phyloP scores from a whole-genome alignment of 2,888 invertebrate genomes.

The Andricus curvator region DNA sequence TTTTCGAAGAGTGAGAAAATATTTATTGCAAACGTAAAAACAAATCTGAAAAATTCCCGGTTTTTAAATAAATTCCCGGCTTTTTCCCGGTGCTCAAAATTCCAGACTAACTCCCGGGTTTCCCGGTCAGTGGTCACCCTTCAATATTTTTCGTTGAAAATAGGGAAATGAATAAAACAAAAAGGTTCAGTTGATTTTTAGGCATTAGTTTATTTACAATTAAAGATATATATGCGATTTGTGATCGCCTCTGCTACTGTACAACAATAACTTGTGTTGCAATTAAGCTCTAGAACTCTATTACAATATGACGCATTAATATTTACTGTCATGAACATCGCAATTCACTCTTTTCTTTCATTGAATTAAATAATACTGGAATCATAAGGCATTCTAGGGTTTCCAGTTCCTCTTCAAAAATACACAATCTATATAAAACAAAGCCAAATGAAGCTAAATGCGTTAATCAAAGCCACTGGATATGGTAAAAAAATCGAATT shows the following conservation, averaged over 20 bases:
- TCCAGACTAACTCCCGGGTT: too few relatives aligned
- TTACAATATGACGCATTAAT: slow-evolving; percentile 30
- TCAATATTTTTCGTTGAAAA: not conserved
- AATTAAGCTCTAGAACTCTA: slow-evolving; percentile 29
- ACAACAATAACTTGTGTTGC: slow-evolving; percentile 28
- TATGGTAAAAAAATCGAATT: slow-evolving; percentile 8
- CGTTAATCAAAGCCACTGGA: slow-evolving; percentile 4
- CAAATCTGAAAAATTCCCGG: too few relatives aligned
- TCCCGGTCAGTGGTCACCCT: too few relatives aligned
- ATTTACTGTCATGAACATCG: slow-evolving; percentile 27
- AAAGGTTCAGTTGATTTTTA: not conserved
- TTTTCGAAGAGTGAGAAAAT: too few relatives aligned
- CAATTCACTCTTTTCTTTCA: slow-evolving; percentile 19
- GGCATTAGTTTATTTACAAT: slow-evolving; percentile 37
- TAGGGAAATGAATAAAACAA: not conserved
- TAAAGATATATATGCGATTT: slow-evolving; percentile 22
- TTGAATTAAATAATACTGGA: slow-evolving; percentile 19
- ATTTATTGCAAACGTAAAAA: too few relatives aligned
- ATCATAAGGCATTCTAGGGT: slow-evolving; percentile 21
- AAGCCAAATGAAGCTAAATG: slow-evolving; percentile 15
- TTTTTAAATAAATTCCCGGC: too few relatives aligned
- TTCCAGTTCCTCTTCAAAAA: slow-evolving; percentile 1
- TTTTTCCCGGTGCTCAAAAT: too few relatives aligned
- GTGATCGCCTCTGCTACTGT: slow-evolving; percentile 32
- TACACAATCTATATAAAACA: slow-evolving; percentile 1